Evolutionary conservation across 2,888 invertebrate genomes (phyloP), one percentile per base, ranked within the genome.

Genomic region (Allacma fusca): DNA sequence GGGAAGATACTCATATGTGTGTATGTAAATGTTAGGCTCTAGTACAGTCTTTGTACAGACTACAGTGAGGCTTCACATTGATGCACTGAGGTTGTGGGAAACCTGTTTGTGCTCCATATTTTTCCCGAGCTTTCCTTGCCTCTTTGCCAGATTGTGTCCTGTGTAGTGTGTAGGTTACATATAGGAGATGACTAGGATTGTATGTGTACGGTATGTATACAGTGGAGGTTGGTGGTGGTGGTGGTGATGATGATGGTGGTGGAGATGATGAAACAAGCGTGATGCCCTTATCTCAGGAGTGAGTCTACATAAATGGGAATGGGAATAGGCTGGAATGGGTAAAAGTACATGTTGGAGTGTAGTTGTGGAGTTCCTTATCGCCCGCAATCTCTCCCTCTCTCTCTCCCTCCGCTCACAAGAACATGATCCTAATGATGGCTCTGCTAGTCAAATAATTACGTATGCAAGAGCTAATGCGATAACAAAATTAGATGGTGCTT

Each of bases 401-500:
- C 40, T 40, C 13, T 40, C 40, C 13, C 40, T 40, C 40, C 40
- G 5, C 40, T 40, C 72, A 24, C 13, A 28, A 59, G 72, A 34
- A 72, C 59, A 72, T 72, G 72, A 57, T 72, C 57, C 26, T 77
- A 79, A 79, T 77, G 79, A 79, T 70, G 79, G 77, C 76, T 40
- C 40, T 40, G 40, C 40, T 72, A 75, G 79, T 79, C 79, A 79
- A 79, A 77, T 79, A 79, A 76, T 76, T 76, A 74, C 69, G 77
- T 74, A 77, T 74, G 74, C 74, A 71, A 75, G 70, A 75, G 73
- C 75, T 75, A 74, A 75, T 76, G 74, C 73, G 79, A 79, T 79
- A 79, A 79, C 70, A 64, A 77, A 77, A 79, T 79, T 79, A 79
- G 79, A 79, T 79, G 79, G 79, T 74, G 77, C 77, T 79, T 79